phyloP scores from a whole-genome alignment of 92 coral and sea anemone genomes.

The Muricea muricata region DNA sequence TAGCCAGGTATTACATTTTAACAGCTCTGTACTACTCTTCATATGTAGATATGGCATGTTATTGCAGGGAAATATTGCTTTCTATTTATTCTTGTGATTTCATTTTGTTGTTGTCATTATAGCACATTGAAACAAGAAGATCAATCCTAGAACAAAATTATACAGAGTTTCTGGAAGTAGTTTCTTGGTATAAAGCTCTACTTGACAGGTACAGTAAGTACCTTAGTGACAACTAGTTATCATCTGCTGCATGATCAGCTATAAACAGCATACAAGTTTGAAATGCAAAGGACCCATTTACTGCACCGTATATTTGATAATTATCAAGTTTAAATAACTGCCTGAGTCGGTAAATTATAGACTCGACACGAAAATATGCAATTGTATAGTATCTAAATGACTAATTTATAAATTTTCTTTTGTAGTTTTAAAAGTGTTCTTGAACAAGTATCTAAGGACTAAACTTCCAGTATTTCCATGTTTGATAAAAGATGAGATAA shows the following conservation, averaged over 20 bases:
- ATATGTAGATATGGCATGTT: neutral
- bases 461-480: constrained; percentile 86
- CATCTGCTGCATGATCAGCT: no score
- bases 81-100: neutral
- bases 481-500: constrained; percentile 59
- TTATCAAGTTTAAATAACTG: no score
- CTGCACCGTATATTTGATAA: no score
- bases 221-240: no score
- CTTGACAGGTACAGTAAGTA: constrained; percentile 63
- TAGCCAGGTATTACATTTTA: constrained; percentile 87
- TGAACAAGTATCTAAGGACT: constrained; percentile 71
- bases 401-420: neutral
- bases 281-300: no score
- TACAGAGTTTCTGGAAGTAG: constrained; percentile 80
- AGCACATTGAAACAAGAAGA: constrained; percentile 85
- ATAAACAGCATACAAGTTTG: no score
- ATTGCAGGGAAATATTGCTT: no score
- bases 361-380: no score
- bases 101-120: neutral
- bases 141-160: constrained; percentile 84
- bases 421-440: constrained; percentile 79
- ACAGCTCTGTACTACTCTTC: neutral
- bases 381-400: no score
- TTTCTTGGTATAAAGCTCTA: constrained; percentile 77
- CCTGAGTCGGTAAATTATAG: no score